Percentiles rank a stretch among this genome's conserved stretches.
Evolutionary conservation across 2,113 vertebrate species (phyloP).

Genomic region (Saguinus imperator): DNA sequence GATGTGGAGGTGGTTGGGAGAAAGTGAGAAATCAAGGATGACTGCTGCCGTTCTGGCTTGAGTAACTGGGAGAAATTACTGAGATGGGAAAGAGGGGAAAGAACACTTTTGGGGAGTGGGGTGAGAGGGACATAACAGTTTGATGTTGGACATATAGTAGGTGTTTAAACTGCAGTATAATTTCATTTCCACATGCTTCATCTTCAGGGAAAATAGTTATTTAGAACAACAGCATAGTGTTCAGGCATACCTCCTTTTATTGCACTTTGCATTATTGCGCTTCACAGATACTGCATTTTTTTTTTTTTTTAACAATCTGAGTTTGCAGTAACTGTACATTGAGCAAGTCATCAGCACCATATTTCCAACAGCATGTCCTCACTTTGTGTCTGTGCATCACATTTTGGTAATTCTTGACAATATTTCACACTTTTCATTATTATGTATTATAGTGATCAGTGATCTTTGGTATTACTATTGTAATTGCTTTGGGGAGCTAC

Average conservation of each 20-base stretch:
- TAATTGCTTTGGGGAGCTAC: background rate
- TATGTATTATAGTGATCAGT: background rate
- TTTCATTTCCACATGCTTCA: background rate
- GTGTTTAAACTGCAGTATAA: background rate
- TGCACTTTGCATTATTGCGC: background rate
- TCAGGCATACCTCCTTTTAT: background rate
- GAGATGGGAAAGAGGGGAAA: background rate
- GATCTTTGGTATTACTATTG: background rate
- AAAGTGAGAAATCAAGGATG: background rate
- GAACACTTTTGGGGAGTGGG: rapidly evolving
- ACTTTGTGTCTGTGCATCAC: background rate
- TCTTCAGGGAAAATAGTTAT: background rate
- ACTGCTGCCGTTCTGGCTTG: background rate
- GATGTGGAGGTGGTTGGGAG: background rate
- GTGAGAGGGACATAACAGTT: background rate
- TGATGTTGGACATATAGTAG: background rate
- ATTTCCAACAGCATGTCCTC: background rate
- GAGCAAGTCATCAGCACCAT: background rate
- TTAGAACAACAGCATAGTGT: background rate
- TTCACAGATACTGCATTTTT: background rate
- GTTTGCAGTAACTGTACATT: background rate
- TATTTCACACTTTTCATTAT: background rate
- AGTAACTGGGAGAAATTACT: background rate
- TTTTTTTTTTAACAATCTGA: background rate
- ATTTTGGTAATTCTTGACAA: background rate